phyloP scores from a whole-genome alignment of 1,140 invertebrate genomes.

The Mesaphorura yosii region DNA sequence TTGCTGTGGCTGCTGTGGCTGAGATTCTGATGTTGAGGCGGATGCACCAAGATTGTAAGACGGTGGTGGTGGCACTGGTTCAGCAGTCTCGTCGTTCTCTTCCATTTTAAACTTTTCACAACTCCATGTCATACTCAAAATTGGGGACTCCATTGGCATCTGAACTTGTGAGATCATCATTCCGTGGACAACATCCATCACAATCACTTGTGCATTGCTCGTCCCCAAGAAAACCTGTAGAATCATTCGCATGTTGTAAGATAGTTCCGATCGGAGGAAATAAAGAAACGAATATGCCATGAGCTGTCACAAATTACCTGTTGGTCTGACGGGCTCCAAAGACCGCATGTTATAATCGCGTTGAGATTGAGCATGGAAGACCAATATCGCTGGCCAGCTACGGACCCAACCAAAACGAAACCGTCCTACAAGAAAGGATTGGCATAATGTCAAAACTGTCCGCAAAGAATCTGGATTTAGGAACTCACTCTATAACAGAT shows the following conservation, averaged over 20 bases:
- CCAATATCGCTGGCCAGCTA: conserved; percentile 95
- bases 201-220: conserved; percentile 72
- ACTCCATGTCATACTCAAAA: conserved; percentile 86
- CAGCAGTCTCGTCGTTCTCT: conserved; percentile 68
- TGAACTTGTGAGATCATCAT: conserved; percentile 86
- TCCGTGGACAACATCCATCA: conserved; percentile 92
- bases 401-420: conserved; percentile 89
- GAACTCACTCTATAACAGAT: conserved; percentile 99
- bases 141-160: conserved; percentile 58
- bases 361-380: conserved; percentile 92
- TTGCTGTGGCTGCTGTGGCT: conserved; percentile 26
- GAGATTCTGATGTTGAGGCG: not conserved
- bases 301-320: conserved; percentile 53
- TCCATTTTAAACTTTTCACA: conserved; percentile 98
- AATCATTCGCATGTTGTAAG: too few relatives aligned
- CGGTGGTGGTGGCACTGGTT: not conserved
- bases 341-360: conserved; percentile 84
- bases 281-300: too few relatives aligned
- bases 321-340: conserved; percentile 95
- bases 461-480: not conserved
- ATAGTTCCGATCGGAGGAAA: too few relatives aligned
- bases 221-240: conserved; percentile 83
- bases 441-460: conserved; percentile 8
- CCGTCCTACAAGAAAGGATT: too few relatives aligned
- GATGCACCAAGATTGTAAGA: not conserved